Percentiles rank a stretch among this genome's conserved stretches.
Evolutionary conservation across 1,140 invertebrate species (phyloP).

Genomic region (Heliconius hewitsoni): DNA sequence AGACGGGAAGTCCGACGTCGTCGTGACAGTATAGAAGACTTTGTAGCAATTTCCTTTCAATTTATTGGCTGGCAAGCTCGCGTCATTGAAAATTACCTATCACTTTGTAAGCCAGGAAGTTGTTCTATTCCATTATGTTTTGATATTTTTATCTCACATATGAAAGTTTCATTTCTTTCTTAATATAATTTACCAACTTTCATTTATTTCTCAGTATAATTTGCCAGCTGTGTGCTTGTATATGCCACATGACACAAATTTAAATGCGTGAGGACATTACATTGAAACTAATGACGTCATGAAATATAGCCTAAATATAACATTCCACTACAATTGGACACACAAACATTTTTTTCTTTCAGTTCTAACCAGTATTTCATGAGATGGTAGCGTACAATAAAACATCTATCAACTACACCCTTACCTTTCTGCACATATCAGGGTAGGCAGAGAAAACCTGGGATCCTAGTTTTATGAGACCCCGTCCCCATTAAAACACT

Average conservation of each 20-base stretch:
- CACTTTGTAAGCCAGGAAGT: constrained; percentile 15
- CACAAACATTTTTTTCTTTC: too few species aligned
- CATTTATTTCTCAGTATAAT: background rate
- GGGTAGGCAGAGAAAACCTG: too few species aligned
- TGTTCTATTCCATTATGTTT: constrained; percentile 10
- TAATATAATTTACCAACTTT: background rate
- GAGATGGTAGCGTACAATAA: too few species aligned
- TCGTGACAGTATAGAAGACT: constrained; percentile 10
- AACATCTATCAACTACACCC: too few species aligned
- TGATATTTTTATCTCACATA: constrained; percentile 3
- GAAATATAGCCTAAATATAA: too few species aligned
- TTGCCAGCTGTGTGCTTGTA: background rate
- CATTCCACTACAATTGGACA: too few species aligned
- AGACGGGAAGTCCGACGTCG: background rate
- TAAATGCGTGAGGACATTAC: too few species aligned
- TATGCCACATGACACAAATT: too few species aligned
- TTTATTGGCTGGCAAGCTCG: constrained; percentile 15
- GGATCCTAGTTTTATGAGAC: too few species aligned
- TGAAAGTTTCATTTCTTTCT: background rate
- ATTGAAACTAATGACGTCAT: too few species aligned
- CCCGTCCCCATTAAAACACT: background rate
- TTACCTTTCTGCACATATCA: too few species aligned
- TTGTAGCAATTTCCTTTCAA: constrained; percentile 26
- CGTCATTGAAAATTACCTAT: constrained; percentile 25
- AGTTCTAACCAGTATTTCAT: too few species aligned